Percentiles rank a stretch among this genome's conserved stretches.
phyloP scores from a whole-genome alignment of 2,797 vertebrate species.

The Alosa sapidissima region DNA sequence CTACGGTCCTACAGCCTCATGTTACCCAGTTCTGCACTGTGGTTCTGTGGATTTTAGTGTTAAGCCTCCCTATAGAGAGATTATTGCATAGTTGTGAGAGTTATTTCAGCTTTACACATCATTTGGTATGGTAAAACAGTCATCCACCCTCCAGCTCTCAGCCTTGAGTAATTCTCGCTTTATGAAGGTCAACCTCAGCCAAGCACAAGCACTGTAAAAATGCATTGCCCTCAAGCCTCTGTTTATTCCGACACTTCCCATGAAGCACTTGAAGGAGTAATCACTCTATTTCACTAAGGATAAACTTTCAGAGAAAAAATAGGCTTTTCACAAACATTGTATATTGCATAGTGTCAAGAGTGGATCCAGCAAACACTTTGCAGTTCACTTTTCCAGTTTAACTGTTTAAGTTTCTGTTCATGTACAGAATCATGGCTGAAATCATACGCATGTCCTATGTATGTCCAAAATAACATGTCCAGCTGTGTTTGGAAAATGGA shows the following conservation, averaged over 20 bases:
- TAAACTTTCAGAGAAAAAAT: conserved; percentile 51
- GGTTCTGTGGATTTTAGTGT: conserved; percentile 67
- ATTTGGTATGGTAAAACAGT: conserved; percentile 70
- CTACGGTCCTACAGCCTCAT: conserved; percentile 65
- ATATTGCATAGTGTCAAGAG: conserved; percentile 65
- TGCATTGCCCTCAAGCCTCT: conserved; percentile 42
- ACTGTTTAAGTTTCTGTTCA: conserved; percentile 42
- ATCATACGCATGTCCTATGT: conserved; percentile 40
- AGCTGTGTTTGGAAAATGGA: conserved; percentile 50
- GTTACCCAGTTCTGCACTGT: conserved; percentile 64
- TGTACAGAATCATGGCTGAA: conserved; percentile 42
- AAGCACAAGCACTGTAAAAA: conserved; percentile 34
- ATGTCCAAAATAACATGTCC: conserved; percentile 34
- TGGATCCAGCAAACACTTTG: conserved; percentile 58
- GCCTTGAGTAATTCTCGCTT: conserved; percentile 30
- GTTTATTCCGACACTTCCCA: conserved; percentile 51
- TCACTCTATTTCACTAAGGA: conserved; percentile 44
- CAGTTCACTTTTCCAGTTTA: conserved; percentile 51
- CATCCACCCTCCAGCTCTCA: conserved; percentile 57
- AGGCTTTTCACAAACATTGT: conserved; percentile 58
- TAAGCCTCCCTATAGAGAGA: conserved; percentile 69
- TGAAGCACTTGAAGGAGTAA: conserved; percentile 50
- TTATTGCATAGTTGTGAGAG: conserved; percentile 84
- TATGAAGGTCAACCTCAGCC: conserved; percentile 36
- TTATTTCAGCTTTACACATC: conserved; percentile 72